Evolutionary conservation across 2,113 vertebrate species (phyloP), one percentile per base, ranked within the genome.

Genomic region (Stegostoma tigrinum): DNA sequence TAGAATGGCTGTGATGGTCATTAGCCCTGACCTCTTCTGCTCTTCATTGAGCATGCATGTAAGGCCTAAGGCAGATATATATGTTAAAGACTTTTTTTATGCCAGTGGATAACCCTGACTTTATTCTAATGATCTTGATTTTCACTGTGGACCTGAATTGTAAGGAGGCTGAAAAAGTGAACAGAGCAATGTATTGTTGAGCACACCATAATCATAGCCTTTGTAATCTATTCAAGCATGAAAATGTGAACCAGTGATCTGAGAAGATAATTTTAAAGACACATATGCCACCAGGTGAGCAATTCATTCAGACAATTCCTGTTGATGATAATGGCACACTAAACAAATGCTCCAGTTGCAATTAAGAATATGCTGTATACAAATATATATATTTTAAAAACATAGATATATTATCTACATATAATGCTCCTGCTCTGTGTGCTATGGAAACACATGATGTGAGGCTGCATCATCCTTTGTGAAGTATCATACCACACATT

Each of bases 161-260:
- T 38, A 12, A 95, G 67, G 67, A 70, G 67, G 48, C 67, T 95
- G 67, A 72, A 27, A 72, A 52, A 95, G 15, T 95, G 94, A 95
- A 95, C 45, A 72, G 94, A 15, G 66, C 67, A 95, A 45, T 95
- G 94, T 72, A 72, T 72, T 95, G 42, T 95, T 0, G 67, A 70
- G 66, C 38, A 45, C 12, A 27, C 67, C 23, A 95, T 72, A 66
- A 75, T 27, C 23, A 23, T 67, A 30, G 68, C 30, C 45, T 95
- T 95, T 95, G 94, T 95, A 30, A 72, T 52, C 94, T 52, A 95
- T 95, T 61, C 67, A 95, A 95, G 94, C 68, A 95, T 75, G 94
- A 95, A 72, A 95, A 52, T 45, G 48, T 14, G 42, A 72, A 21
- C 61, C 7, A 93, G 34, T 93, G 89, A 66, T 93, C 61, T 93